phyloP scores from a whole-genome alignment of 1,140 invertebrate species.

The Lasaia peninsularis region DNA sequence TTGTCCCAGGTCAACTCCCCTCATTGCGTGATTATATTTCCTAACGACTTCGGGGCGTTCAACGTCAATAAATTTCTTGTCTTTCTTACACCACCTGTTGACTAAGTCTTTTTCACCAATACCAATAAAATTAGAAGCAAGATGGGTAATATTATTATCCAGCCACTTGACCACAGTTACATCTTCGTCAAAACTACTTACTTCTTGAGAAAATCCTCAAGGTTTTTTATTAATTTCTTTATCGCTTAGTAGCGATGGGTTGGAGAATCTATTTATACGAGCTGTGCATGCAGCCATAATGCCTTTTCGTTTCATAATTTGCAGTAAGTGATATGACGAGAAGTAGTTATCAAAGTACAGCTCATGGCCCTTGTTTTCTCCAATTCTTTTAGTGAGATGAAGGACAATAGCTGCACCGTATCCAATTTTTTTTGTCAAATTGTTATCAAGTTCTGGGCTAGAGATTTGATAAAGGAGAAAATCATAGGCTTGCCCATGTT shows the following conservation, averaged over 20 bases:
- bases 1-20: no score
- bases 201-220: slow-evolving; percentile 52
- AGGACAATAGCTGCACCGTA: slow-evolving; percentile 34
- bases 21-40: slow-evolving; percentile 37
- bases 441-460: slow-evolving; percentile 33
- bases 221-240: slow-evolving; percentile 50
- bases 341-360: slow-evolving; percentile 50
- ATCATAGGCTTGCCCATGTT: slow-evolving; percentile 34
- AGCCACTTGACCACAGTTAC: slow-evolving; percentile 56
- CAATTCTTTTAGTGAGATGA: slow-evolving; percentile 30
- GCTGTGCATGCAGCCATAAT: slow-evolving; percentile 53
- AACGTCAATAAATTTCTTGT: slow-evolving; percentile 47
- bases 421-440: slow-evolving; percentile 35
- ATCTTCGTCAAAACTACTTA: slow-evolving; percentile 41
- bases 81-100: slow-evolving; percentile 44
- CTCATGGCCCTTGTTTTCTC: slow-evolving; percentile 30
- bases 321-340: slow-evolving; percentile 48
- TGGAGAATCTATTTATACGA: slow-evolving; percentile 38
- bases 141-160: slow-evolving; percentile 53
- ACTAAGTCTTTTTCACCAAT: slow-evolving; percentile 41
- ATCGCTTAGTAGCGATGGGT: slow-evolving; percentile 44
- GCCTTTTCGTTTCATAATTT: slow-evolving; percentile 46
- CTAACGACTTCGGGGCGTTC: slow-evolving; percentile 46
- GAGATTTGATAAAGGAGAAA: slow-evolving; percentile 37
- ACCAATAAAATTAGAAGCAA: slow-evolving; percentile 66